These are phyloP conservation scores for Carcina quercana DNA, from an alignment of 2,888 invertebrate genomes.

Conservation along the genomic window DNA sequence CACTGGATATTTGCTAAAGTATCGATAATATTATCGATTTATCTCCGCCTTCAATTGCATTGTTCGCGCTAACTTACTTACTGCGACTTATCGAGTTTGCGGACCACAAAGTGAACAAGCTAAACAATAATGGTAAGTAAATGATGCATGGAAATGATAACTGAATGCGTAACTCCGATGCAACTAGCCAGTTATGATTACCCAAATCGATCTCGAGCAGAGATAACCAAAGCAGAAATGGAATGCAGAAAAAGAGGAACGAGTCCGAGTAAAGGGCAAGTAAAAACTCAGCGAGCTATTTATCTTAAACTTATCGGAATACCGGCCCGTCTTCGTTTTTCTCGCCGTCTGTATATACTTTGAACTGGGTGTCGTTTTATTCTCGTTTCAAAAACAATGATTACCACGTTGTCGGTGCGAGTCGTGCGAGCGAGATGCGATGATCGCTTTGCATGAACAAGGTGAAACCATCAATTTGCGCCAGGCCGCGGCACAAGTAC, in stretches of 20 bases:
- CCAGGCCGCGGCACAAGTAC: slow-evolving; percentile 35
- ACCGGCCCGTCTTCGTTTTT: slow-evolving; percentile 55
- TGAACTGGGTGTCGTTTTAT: slow-evolving; percentile 51
- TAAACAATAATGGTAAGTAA: neutral
- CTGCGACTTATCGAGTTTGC: no score
- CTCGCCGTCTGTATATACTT: slow-evolving; percentile 51
- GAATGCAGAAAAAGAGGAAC: slow-evolving; percentile 37
- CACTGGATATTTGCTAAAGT: slow-evolving; percentile 1
- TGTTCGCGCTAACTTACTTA: slow-evolving; percentile 4
- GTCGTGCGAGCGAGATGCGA: slow-evolving; percentile 57
- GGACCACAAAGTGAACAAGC: neutral
- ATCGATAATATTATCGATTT: slow-evolving; percentile 2
- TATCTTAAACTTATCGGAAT: slow-evolving; percentile 69
- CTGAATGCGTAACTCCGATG: slow-evolving; percentile 25
- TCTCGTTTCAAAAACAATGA: slow-evolving; percentile 64
- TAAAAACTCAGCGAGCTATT: slow-evolving; percentile 62
- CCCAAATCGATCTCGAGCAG: slow-evolving; percentile 37
- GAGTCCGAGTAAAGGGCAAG: slow-evolving; percentile 43
- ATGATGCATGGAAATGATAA: slow-evolving; percentile 7
- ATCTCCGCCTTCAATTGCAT: slow-evolving; percentile 1
- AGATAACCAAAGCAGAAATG: slow-evolving; percentile 42
- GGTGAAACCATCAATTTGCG: slow-evolving; percentile 68
- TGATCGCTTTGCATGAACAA: slow-evolving; percentile 66
- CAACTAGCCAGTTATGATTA: slow-evolving; percentile 39
- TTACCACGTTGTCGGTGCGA: slow-evolving; percentile 55